Evolutionary conservation across 2,797 vertebrate genomes (phyloP).

Genomic region (Tokudaia muenninki): DNA sequence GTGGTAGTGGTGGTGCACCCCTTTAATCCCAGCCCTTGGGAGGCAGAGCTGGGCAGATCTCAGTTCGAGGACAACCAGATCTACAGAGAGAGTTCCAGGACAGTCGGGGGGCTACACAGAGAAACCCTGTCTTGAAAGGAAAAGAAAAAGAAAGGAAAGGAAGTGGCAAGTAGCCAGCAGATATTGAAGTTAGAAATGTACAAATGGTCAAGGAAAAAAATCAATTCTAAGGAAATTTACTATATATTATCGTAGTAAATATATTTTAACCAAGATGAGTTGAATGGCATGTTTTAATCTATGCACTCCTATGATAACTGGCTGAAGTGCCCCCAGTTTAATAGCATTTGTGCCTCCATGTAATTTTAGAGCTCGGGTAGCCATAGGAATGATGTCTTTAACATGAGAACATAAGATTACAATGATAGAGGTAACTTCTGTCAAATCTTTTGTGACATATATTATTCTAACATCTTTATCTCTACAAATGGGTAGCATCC

Average conservation of each 20-base stretch:
- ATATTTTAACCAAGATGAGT: background rate
- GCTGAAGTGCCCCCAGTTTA: background rate
- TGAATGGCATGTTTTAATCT: slow-evolving; percentile 19
- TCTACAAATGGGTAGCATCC: background rate
- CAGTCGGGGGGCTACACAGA: background rate
- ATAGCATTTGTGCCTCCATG: slow-evolving; percentile 1
- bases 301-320: slow-evolving; percentile 1
- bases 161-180: background rate
- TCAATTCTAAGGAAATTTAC: background rate
- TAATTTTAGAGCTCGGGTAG: slow-evolving; percentile 51
- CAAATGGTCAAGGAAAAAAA: slow-evolving; percentile 2
- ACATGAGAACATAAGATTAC: background rate
- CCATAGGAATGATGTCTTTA: background rate
- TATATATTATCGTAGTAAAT: background rate
- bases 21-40: background rate
- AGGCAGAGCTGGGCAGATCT: background rate
- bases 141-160: too few species aligned
- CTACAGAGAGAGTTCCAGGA: background rate
- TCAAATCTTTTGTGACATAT: background rate
- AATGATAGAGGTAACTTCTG: background rate
- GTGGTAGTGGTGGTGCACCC: background rate
- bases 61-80: background rate
- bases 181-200: background rate
- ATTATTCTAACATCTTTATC: slow-evolving; percentile 7
- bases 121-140: background rate